phyloP scores from a whole-genome alignment of 2,113 vertebrate genomes.

The Alouatta palliata region DNA sequence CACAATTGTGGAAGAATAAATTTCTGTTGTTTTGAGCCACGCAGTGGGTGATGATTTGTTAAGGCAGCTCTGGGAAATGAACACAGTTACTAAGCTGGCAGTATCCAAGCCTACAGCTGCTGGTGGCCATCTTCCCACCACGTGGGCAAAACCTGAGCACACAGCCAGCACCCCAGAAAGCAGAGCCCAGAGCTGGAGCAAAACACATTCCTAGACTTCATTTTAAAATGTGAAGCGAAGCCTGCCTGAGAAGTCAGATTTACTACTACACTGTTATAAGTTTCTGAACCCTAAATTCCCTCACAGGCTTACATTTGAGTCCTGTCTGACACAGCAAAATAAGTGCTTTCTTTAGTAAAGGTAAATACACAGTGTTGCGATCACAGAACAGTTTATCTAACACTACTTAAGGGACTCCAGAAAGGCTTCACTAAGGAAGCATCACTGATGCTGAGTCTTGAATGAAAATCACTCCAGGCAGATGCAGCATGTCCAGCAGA shows the following conservation, averaged over 20 bases:
- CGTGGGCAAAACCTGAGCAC: background rate
- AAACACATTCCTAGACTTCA: background rate
- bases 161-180: background rate
- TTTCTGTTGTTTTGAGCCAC: conserved; percentile 1
- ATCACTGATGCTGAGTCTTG: background rate
- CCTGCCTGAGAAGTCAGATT: background rate
- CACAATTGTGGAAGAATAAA: background rate
- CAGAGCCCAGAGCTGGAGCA: background rate
- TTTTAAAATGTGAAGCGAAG: background rate
- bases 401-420: background rate
- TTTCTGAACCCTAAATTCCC: background rate
- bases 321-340: background rate
- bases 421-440: background rate
- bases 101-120: background rate
- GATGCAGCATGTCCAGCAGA: background rate
- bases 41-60: background rate
- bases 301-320: background rate
- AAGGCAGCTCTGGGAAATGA: background rate
- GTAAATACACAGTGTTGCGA: background rate
- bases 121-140: background rate
- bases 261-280: background rate
- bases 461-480: background rate
- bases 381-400: background rate
- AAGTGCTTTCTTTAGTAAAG: background rate
- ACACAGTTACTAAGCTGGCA: background rate